phyloP scores from a whole-genome alignment of 2,888 invertebrate species.

The Catocala sponsa region DNA sequence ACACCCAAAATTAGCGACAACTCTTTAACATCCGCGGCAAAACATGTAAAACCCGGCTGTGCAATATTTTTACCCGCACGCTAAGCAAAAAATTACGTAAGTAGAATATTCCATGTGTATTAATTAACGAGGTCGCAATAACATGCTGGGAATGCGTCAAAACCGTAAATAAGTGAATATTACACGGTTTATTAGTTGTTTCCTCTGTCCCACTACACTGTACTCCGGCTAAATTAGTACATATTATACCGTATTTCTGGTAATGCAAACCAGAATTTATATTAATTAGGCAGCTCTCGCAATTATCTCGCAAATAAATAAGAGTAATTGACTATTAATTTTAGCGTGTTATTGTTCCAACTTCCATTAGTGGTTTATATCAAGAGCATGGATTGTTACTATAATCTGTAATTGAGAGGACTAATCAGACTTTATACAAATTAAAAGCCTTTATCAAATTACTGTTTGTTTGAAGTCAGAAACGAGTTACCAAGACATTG shows the following conservation, averaged over 20 bases:
- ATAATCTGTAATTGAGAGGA: no score
- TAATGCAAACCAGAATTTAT: constrained; percentile 8
- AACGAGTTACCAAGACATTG: no score
- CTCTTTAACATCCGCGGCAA: background rate
- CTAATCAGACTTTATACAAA: no score
- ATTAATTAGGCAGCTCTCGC: background rate
- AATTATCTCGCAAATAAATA: background rate
- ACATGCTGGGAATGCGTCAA: constrained; percentile 39
- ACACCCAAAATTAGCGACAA: no score
- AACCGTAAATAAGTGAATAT: constrained; percentile 55
- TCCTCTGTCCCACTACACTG: constrained; percentile 45
- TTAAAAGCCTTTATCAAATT: no score
- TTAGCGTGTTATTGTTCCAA: no score
- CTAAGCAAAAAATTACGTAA: constrained; percentile 21
- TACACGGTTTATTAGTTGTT: constrained; percentile 53
- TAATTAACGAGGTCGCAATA: constrained; percentile 51
- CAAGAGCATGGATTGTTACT: no score
- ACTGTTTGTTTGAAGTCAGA: no score
- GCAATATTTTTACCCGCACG: background rate
- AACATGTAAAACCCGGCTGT: background rate
- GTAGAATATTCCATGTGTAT: constrained; percentile 33
- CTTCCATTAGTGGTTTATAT: no score
- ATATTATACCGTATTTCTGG: constrained; percentile 22
- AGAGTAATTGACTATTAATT: no score
- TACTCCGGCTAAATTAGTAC: constrained; percentile 33